Conservation (phyloP, 1,140 invertebrate genomes). For the Zaprionus capensis region DNA sequence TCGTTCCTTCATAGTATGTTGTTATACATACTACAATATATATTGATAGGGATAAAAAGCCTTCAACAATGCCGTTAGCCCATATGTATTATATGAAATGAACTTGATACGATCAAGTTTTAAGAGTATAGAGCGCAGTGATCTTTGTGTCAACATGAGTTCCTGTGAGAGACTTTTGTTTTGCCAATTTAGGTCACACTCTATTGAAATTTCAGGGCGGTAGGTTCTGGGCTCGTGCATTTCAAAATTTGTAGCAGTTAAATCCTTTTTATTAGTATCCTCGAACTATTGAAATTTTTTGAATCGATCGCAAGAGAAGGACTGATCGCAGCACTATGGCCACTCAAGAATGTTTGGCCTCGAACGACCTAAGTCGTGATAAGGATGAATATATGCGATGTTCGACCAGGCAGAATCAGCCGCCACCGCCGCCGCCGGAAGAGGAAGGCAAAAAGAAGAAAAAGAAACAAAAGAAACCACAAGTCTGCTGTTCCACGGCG, state of each 20-base stretch:
- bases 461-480: slow-evolving; percentile 11
- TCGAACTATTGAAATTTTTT: slow-evolving; percentile 46
- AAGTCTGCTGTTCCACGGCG: slow-evolving; percentile 48
- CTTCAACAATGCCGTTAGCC: too few relatives aligned
- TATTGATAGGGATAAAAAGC: too few relatives aligned
- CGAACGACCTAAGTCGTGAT: slow-evolving; percentile 24
- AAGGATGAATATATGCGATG: slow-evolving; percentile 55
- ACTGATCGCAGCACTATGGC: slow-evolving; percentile 9
- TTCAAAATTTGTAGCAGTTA: slow-evolving; percentile 54
- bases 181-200: slow-evolving; percentile 41
- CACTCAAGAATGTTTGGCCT: slow-evolving; percentile 32
- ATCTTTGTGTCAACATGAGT: not conserved
- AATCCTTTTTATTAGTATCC: slow-evolving; percentile 47
- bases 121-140: not conserved
- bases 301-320: not conserved
- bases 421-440: not conserved
- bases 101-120: too few relatives aligned
- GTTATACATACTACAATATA: too few relatives aligned
- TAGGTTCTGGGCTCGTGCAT: slow-evolving; percentile 50
- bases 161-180: not conserved
- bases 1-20: too few relatives aligned
- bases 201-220: slow-evolving; percentile 67
- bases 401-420: slow-evolving; percentile 28
- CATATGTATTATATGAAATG: too few relatives aligned
- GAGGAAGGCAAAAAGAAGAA: slow-evolving; percentile 5